These are phyloP conservation scores for Caenorhabditis sp. DNA, from an alignment of 2,888 invertebrate genomes.

Conservation along the genomic window DNA sequence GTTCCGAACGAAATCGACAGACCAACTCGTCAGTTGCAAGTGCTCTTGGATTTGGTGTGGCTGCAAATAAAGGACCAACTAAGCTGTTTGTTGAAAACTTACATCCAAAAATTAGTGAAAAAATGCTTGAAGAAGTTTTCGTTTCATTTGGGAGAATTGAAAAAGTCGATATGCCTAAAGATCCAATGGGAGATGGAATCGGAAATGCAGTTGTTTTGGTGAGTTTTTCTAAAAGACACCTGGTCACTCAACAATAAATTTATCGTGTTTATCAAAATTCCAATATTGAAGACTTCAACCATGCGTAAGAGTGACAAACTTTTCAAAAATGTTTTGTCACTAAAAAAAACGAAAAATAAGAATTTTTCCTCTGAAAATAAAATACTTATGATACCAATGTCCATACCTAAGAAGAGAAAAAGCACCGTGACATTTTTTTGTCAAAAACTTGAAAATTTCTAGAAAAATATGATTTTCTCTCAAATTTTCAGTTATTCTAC, in stretches of 20 bases:
- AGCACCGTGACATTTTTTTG: no score
- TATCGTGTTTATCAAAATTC: no score
- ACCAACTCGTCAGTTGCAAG: slow-evolving; percentile 68
- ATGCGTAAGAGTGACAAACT: no score
- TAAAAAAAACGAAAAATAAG: no score
- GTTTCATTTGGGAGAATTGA: slow-evolving; percentile 75
- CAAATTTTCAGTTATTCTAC: no score
- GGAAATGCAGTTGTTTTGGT: slow-evolving; percentile 97
- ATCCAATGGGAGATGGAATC: slow-evolving; percentile 92
- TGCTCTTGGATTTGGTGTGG: slow-evolving; percentile 72
- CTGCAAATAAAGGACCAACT: slow-evolving; percentile 33
- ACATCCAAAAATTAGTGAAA: slow-evolving; percentile 76
- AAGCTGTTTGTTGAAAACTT: slow-evolving; percentile 42
- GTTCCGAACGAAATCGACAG: slow-evolving; percentile 80
- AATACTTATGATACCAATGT: no score
- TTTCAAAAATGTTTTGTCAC: no score
- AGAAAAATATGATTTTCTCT: no score
- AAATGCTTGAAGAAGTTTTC: slow-evolving; percentile 97
- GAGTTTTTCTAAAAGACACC: slow-evolving; percentile 71
- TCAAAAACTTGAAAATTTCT: no score
- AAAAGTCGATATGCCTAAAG: slow-evolving; percentile 79
- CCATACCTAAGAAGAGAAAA: no score
- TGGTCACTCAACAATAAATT: neutral
- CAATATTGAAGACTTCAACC: no score
- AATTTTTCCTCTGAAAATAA: no score